These are phyloP conservation scores for Craseonycteris thonglongyai DNA, from an alignment of 2,113 vertebrate species.

Conservation along the genomic window DNA sequence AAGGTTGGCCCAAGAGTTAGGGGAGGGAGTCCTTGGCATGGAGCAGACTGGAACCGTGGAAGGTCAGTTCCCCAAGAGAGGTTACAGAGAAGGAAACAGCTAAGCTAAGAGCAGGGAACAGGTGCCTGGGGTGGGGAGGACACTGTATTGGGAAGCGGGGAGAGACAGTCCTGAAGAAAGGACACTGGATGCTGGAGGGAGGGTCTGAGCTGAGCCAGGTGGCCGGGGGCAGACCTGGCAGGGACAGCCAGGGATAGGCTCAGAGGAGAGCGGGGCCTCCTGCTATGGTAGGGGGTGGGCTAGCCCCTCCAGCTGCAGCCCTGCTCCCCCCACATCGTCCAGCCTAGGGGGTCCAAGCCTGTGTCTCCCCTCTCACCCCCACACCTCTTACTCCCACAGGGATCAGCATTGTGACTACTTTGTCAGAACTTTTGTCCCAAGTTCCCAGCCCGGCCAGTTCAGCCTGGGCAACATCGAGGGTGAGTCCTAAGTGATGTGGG, in stretches of 20 bases:
- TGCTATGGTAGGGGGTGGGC: neutral
- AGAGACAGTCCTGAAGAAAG: neutral
- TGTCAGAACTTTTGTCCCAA: constrained; percentile 80
- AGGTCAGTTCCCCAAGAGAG: neutral
- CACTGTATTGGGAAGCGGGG: too few relatives aligned
- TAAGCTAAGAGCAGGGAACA: neutral
- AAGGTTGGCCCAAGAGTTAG: neutral
- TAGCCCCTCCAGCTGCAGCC: neutral
- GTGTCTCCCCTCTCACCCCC: too few relatives aligned
- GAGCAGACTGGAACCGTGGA: neutral
- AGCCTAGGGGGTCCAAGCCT: neutral
- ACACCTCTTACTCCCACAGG: constrained; percentile 63
- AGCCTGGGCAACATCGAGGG: neutral
- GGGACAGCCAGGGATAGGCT: neutral
- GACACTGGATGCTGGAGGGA: too few relatives aligned
- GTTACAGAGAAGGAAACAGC: neutral
- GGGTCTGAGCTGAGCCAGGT: neutral
- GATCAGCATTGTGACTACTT: constrained; percentile 79
- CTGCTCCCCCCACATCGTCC: neutral
- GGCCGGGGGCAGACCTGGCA: neutral
- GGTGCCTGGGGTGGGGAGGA: too few relatives aligned
- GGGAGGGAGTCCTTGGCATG: neutral
- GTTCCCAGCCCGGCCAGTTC: constrained; percentile 81
- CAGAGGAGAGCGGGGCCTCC: neutral
- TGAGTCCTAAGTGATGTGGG: constrained; percentile 17